Conservation (phyloP, 2,888 invertebrate genomes). For the Drosophila affinis region DNA sequence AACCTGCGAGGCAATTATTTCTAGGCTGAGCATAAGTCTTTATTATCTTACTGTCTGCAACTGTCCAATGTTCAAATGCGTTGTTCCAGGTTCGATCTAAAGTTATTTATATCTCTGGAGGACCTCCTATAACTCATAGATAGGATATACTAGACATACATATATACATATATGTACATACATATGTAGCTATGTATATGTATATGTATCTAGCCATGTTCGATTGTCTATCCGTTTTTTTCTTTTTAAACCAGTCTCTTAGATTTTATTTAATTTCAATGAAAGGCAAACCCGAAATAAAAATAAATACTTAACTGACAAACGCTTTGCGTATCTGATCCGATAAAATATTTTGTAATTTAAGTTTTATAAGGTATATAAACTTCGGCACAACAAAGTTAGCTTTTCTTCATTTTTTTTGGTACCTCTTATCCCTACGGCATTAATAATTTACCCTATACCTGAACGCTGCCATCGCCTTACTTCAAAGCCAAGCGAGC, state of each 20-base stretch:
- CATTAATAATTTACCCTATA: constrained; percentile 15
- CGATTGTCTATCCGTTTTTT: too few species aligned
- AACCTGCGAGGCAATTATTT: background rate
- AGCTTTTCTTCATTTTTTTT: background rate
- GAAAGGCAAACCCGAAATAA: too few species aligned
- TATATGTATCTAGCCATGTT: too few species aligned
- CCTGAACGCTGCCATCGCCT: background rate
- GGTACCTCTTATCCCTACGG: constrained; percentile 5
- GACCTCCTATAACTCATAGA: background rate
- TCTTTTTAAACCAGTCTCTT: too few species aligned
- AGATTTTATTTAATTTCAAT: too few species aligned
- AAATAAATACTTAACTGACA: constrained; percentile 2
- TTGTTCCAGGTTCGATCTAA: background rate
- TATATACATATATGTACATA: background rate
- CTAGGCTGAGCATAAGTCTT: background rate
- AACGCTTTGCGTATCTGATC: background rate
- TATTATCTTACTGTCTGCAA: background rate
- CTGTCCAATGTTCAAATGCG: background rate
- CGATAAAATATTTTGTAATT: background rate
- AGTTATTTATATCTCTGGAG: too few species aligned
- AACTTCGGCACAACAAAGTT: background rate
- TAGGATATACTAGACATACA: background rate
- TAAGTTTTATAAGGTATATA: constrained; percentile 20
- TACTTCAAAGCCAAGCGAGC: background rate
- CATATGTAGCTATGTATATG: too few species aligned